Conservation (phyloP, 2,797 vertebrate species). For the Melanotaenia parkinsoni region DNA sequence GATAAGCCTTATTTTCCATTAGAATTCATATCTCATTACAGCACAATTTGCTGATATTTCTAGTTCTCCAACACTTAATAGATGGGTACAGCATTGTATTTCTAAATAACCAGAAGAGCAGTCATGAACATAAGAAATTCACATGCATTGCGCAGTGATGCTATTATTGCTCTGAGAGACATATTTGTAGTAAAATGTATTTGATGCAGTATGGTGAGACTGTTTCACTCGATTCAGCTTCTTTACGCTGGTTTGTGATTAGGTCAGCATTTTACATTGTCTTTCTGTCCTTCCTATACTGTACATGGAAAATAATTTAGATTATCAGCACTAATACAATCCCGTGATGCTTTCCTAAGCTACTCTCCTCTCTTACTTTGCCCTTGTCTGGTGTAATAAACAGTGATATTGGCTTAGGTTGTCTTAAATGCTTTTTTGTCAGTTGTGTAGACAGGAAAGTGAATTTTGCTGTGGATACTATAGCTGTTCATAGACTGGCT, state of each 20-base stretch:
- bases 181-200: conserved; percentile 14
- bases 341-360: conserved; percentile 57
- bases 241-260: conserved; percentile 51
- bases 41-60: not conserved
- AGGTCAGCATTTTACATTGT: conserved; percentile 69
- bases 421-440: conserved; percentile 60
- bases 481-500: conserved; percentile 59
- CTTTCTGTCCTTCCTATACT: conserved; percentile 45
- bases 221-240: conserved; percentile 61
- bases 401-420: conserved; percentile 52
- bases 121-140: not conserved
- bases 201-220: not conserved
- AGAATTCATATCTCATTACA: not conserved
- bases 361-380: conserved; percentile 55
- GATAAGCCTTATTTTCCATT: not conserved
- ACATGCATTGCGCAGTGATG: not conserved
- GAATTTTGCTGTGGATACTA: conserved; percentile 56
- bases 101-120: not conserved
- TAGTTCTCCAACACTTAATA: not conserved
- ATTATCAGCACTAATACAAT: conserved; percentile 69
- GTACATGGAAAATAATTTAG: conserved; percentile 66
- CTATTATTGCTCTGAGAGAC: conserved; percentile 3
- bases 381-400: conserved; percentile 64
- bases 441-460: conserved; percentile 57
- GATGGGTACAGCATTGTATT: not conserved